Percentiles rank a stretch among this genome's conserved stretches.
Conservation (phyloP, 2,888 invertebrate species). For the Sialis fuliginosa region DNA sequence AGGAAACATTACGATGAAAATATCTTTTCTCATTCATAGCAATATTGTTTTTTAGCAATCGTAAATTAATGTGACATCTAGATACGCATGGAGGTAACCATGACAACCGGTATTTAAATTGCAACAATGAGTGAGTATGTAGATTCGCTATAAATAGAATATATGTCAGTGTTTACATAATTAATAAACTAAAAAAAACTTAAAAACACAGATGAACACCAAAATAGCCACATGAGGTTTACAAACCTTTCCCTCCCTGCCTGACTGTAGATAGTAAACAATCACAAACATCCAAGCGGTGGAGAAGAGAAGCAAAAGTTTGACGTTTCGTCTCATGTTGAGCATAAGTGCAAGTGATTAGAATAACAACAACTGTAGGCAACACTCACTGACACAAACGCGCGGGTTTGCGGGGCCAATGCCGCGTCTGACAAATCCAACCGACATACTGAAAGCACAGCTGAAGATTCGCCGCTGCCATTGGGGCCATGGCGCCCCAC, state of each 20-base stretch:
- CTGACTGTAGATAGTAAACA: constrained; percentile 40
- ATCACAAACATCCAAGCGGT: constrained; percentile 45
- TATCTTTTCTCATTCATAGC: no score
- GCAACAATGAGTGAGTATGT: no score
- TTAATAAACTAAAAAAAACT: no score
- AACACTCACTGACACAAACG: background rate
- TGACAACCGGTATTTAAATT: no score
- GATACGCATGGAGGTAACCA: no score
- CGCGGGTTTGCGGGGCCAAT: background rate
- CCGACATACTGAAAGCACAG: constrained; percentile 6
- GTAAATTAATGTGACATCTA: no score
- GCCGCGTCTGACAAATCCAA: constrained; percentile 2
- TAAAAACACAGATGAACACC: no score
- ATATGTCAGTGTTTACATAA: no score
- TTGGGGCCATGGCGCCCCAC: background rate
- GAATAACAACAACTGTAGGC: background rate
- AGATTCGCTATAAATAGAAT: no score
- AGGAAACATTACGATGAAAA: no score
- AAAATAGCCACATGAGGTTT: no score
- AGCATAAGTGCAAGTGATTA: constrained; percentile 5
- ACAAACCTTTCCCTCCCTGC: constrained; percentile 34
- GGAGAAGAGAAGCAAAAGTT: constrained; percentile 38
- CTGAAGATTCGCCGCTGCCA: background rate
- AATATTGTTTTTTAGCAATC: no score
- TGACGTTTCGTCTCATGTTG: constrained; percentile 40